A percentile compares a stretch with the other conserved stretches of the same genome.
Evolutionary conservation across 2,797 vertebrate genomes (phyloP).

Genomic region (Limosa lapponica): DNA sequence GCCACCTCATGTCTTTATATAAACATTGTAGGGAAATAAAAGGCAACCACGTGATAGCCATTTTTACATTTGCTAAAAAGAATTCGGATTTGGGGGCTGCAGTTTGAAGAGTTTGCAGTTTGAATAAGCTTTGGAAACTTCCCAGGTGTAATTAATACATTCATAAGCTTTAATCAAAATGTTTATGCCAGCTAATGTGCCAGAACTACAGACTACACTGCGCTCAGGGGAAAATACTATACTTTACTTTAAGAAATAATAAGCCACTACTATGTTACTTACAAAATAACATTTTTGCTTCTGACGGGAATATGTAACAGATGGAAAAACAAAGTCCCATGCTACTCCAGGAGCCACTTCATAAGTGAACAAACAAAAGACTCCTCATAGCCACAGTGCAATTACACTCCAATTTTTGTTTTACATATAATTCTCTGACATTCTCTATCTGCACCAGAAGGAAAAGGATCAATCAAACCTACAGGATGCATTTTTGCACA

Average conservation of each 20-base stretch:
- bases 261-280: neutral
- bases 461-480: neutral
- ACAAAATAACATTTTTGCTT: neutral
- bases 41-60: neutral
- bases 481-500: neutral
- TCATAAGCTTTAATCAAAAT: slow-evolving; percentile 71
- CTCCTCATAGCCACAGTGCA: neutral
- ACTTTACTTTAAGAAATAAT: slow-evolving; percentile 59
- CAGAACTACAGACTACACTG: slow-evolving; percentile 44
- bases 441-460: neutral
- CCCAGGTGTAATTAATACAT: slow-evolving; percentile 73
- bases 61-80: neutral
- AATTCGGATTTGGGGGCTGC: neutral
- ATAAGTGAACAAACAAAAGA: slow-evolving; percentile 5
- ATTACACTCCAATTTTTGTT: slow-evolving; percentile 6
- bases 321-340: slow-evolving; percentile 44
- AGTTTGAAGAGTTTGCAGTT: slow-evolving; percentile 2
- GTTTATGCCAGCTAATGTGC: slow-evolving; percentile 64
- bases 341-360: neutral
- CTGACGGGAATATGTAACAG: slow-evolving; percentile 26
- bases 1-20: neutral
- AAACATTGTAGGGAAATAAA: neutral
- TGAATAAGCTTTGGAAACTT: slow-evolving; percentile 59
- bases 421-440: neutral
- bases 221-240: slow-evolving; percentile 27